Percentiles rank a stretch among this genome's conserved stretches.
Evolutionary conservation across 2,888 invertebrate species (phyloP).

Genomic region (Cosmia pyralina): DNA sequence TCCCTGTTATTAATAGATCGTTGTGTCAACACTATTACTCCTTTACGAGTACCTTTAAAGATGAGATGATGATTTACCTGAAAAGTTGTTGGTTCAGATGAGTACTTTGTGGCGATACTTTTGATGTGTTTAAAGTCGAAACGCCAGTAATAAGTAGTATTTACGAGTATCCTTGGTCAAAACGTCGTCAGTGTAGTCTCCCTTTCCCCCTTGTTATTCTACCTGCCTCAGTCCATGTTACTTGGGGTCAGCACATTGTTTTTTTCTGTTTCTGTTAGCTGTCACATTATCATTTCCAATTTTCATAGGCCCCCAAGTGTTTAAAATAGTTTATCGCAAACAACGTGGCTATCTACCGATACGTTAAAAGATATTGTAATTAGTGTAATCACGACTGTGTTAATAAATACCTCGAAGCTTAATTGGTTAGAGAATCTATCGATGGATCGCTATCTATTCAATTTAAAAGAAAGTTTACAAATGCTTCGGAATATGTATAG

Average conservation of each 20-base stretch:
- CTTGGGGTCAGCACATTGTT: neutral
- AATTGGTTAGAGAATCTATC: slow-evolving; percentile 10
- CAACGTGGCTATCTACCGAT: neutral
- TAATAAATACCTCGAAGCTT: slow-evolving; percentile 14
- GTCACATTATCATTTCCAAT: neutral
- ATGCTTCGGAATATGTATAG: slow-evolving; percentile 26
- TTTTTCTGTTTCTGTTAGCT: neutral
- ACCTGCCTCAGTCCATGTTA: too few relatives aligned
- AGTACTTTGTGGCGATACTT: neutral
- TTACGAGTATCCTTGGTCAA: neutral
- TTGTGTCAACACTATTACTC: neutral
- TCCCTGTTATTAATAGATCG: neutral
- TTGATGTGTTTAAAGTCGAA: neutral
- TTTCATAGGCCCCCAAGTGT: slow-evolving; percentile 1
- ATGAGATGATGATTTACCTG: neutral
- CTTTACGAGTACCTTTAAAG: neutral
- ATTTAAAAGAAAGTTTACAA: slow-evolving; percentile 30
- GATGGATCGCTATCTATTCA: slow-evolving; percentile 19
- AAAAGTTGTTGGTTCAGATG: neutral
- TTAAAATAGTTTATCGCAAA: slow-evolving; percentile 12
- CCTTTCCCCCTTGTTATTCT: too few relatives aligned
- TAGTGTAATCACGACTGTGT: slow-evolving; percentile 13
- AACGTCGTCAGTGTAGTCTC: neutral
- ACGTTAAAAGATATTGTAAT: slow-evolving; percentile 12
- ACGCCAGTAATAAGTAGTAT: neutral